Conservation (phyloP, 2,113 vertebrate genomes). For the Phoenicopterus ruber region DNA sequence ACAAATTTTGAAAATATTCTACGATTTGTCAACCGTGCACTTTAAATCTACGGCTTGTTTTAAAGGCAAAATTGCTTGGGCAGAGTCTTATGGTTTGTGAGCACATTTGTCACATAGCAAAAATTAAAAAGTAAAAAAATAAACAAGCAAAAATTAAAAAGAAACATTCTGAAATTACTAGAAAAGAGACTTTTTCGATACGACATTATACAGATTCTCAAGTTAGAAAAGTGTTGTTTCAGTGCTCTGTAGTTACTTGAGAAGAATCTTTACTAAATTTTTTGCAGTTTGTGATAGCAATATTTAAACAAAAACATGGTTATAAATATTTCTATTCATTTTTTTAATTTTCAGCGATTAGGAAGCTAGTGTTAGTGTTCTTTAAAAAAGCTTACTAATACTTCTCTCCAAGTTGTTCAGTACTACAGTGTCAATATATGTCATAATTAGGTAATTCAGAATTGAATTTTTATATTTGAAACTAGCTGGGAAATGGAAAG, state of each 20-base stretch:
- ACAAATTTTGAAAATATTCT: neutral
- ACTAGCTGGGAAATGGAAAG: neutral
- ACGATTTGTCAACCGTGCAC: no score
- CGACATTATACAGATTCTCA: neutral
- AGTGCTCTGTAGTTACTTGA: neutral
- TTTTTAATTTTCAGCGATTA: neutral
- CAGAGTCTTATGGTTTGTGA: neutral
- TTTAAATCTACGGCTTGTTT: no score
- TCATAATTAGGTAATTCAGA: neutral
- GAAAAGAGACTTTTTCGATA: fast-evolving
- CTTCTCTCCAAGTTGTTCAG: neutral
- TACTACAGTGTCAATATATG: neutral
- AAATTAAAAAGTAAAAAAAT: no score
- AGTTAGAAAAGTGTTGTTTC: neutral
- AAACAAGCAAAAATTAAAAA: neutral
- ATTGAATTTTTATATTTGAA: neutral
- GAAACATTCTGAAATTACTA: neutral
- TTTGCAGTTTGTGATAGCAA: neutral
- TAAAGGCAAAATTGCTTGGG: neutral
- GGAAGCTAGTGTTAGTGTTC: neutral
- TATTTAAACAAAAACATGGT: neutral
- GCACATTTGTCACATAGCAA: neutral
- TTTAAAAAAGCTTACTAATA: neutral
- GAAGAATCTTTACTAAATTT: neutral
- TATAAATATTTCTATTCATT: neutral